Evolutionary conservation across 2,797 vertebrate genomes (phyloP).

Genomic region (Smutsia temminckii): DNA sequence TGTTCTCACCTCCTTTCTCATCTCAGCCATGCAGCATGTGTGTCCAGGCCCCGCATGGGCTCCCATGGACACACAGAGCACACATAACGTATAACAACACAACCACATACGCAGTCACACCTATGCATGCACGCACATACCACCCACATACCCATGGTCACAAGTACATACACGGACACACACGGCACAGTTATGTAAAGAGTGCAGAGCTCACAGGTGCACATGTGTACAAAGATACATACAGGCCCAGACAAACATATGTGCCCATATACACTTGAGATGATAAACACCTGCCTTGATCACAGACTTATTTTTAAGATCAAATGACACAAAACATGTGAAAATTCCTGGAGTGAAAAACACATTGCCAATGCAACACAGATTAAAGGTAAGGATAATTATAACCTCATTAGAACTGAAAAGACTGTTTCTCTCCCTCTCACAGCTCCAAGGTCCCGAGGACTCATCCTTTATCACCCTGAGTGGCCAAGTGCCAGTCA

Average conservation of each 20-base stretch:
- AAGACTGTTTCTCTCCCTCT: neutral
- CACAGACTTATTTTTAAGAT: constrained; percentile 17
- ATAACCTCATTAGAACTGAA: neutral
- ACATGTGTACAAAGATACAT: neutral
- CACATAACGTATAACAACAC: neutral
- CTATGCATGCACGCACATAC: neutral
- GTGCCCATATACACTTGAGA: neutral
- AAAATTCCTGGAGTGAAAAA: neutral
- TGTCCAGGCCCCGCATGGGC: neutral
- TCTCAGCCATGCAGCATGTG: neutral
- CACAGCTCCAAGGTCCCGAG: neutral
- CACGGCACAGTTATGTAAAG: neutral
- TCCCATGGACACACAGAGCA: neutral
- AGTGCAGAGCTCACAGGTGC: neutral
- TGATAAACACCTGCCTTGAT: neutral
- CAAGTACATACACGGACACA: neutral
- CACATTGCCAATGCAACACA: neutral
- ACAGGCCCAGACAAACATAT: neutral
- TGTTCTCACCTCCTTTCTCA: neutral
- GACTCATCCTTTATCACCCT: fast-evolving
- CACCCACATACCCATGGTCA: neutral
- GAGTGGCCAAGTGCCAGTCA: fast-evolving
- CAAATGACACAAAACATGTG: neutral
- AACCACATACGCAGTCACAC: neutral
- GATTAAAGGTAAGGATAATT: neutral